These are phyloP conservation scores for Patella vulgata DNA, from an alignment of 1,140 invertebrate species.

Conservation along the genomic window DNA sequence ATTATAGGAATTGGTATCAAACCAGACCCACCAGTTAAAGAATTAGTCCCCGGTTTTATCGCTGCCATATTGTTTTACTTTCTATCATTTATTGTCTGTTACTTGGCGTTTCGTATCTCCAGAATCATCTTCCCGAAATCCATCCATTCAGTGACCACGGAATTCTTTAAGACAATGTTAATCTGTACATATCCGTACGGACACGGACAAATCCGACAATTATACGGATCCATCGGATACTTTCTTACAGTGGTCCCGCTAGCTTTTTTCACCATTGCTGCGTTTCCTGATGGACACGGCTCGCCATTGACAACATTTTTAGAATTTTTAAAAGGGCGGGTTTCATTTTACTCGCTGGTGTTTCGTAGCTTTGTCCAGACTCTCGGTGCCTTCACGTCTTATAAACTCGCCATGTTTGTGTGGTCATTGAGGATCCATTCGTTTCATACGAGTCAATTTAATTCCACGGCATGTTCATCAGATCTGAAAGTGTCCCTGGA, in stretches of 20 bases:
- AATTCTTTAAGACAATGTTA: constrained; percentile 31
- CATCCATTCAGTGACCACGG: constrained; percentile 23
- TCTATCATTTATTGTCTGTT: constrained; percentile 24
- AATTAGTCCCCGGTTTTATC: constrained; percentile 5
- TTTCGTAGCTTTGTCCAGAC: constrained; percentile 26
- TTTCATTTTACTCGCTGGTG: constrained; percentile 14
- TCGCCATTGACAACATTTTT: constrained; percentile 28
- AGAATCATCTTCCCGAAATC: constrained; percentile 13
- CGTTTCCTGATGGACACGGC: constrained; percentile 17
- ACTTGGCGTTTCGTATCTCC: constrained; percentile 18
- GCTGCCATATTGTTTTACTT: constrained; percentile 22
- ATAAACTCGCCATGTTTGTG: constrained; percentile 23
- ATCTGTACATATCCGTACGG: constrained; percentile 34
- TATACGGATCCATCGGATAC: constrained; percentile 28
- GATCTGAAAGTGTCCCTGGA: constrained; percentile 28
- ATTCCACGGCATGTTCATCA: constrained; percentile 16
- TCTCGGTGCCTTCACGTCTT: constrained; percentile 27
- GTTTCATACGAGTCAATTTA: constrained; percentile 4
- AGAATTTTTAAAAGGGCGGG: constrained; percentile 17
- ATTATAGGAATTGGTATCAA: too few relatives aligned
- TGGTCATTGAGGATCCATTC: constrained; percentile 31
- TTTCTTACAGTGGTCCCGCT: constrained; percentile 28
- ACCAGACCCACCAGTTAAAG: background rate
- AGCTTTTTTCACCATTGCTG: constrained; percentile 14
- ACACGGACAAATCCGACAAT: constrained; percentile 22